Evolutionary conservation across 1,140 invertebrate genomes (phyloP), one percentile per base, ranked within the genome.

Genomic region (Nylanderia fulva): DNA sequence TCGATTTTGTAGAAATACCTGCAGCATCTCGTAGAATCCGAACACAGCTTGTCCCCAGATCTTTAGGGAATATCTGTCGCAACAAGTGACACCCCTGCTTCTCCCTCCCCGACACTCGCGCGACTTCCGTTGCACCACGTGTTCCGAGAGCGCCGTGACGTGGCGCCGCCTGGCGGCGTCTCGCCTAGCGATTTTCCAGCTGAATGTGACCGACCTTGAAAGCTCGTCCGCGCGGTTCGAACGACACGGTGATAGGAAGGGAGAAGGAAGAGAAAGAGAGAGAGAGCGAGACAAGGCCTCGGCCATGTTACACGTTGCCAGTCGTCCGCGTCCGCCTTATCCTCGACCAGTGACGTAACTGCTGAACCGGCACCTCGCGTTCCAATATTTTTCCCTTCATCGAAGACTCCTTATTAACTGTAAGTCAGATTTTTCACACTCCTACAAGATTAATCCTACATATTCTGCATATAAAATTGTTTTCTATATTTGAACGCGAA

Each of bases 181-280:
- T 54, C 0, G 21, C 6, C 11, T 24, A 83, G 74, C 66, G 8
- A 71, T 45, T 64, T 84, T 90, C 88, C 85, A 84, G 83, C 88
- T 87, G 88, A 92, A 88, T 85, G 86, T 90, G 75, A 92, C 88
- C 91, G 93, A 94, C 93, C 93, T 94, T 94, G 93, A 93, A 93
- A 91, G 83, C 79, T 87, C 85, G 91, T 82, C 77, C 36, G 64
- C 61, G n/a, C 42, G 60, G 75, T 24, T 76, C 27, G 29, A 92
- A 88, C 77, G 74, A 45, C 45, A 48, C 15, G 52, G 24, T 63
- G 54, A 24, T 58, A 33, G 45, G 72, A 54, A 54, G 52, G 45
- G 45, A 15, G 13, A 48, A 48, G 45, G 18, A 15, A 48, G 39
- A 52, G 66, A 61, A 68, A 90, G 90, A 93, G 42, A 48, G 29